Conservation (phyloP, 2,113 vertebrate species). For the Orientallactaga bullata region DNA sequence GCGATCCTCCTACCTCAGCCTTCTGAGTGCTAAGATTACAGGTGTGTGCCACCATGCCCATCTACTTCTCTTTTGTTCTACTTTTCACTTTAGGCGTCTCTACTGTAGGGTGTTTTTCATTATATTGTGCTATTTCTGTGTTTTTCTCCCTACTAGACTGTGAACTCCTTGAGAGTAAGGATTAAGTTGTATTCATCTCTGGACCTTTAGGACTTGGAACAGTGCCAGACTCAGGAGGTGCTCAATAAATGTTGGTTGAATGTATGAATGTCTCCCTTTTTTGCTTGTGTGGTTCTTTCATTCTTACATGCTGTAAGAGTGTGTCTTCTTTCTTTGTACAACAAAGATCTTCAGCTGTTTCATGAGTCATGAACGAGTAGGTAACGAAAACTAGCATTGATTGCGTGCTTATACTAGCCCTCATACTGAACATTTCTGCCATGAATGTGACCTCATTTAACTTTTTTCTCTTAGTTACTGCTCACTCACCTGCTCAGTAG, state of each 20-base stretch:
- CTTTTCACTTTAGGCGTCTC: slow-evolving; percentile 32
- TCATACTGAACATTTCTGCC: not conserved
- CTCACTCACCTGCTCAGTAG: slow-evolving; percentile 22
- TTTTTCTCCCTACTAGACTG: slow-evolving; percentile 42
- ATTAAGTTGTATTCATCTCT: slow-evolving; percentile 45
- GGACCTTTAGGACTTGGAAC: slow-evolving; percentile 50
- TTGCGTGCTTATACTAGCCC: not conserved
- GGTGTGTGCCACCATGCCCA: not conserved
- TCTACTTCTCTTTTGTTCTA: not conserved
- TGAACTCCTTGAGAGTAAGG: slow-evolving; percentile 66
- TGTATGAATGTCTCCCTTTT: slow-evolving; percentile 63
- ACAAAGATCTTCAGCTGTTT: slow-evolving; percentile 55
- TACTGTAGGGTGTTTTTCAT: not conserved
- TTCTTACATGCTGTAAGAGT: slow-evolving; percentile 56
- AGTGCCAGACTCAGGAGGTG: slow-evolving; percentile 41
- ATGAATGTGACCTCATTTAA: slow-evolving; percentile 45
- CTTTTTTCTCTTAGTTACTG: slow-evolving; percentile 19
- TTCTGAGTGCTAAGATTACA: not conserved
- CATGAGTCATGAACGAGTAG: slow-evolving; percentile 55
- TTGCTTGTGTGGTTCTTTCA: slow-evolving; percentile 55
- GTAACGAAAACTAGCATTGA: slow-evolving; percentile 29
- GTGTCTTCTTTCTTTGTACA: slow-evolving; percentile 52
- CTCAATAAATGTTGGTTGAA: slow-evolving; percentile 68
- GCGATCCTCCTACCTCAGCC: not conserved
- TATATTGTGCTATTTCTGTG: slow-evolving; percentile 14